Evolutionary conservation across 2,888 invertebrate genomes (phyloP).

Genomic region (Drosophila aldrichi): DNA sequence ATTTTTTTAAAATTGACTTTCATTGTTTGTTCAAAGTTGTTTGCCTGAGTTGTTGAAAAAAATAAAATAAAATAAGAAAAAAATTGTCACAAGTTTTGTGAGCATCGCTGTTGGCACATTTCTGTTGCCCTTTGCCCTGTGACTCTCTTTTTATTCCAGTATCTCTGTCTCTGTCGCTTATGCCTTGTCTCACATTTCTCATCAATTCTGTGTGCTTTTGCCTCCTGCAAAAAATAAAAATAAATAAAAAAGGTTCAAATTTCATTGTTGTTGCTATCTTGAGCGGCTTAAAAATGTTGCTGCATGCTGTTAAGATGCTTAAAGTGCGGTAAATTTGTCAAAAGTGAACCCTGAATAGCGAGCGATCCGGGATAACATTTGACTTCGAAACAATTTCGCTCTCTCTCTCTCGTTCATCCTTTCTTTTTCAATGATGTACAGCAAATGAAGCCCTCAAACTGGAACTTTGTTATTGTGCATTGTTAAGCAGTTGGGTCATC

Average conservation of each 20-base stretch:
- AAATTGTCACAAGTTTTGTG: conserved; percentile 58
- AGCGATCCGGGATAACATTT: conserved; percentile 38
- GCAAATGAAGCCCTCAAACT: conserved; percentile 26
- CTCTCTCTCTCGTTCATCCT: background rate
- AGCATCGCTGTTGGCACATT: conserved; percentile 40
- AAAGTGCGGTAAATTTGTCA: conserved; percentile 60
- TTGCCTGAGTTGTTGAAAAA: conserved; percentile 43
- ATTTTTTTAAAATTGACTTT: conserved; percentile 45
- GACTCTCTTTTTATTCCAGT: background rate
- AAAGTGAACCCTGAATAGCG: conserved; percentile 25
- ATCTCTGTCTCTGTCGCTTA: background rate
- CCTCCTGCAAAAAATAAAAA: background rate
- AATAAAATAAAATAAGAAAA: background rate
- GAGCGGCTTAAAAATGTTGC: conserved; percentile 54
- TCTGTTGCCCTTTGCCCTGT: conserved; percentile 6
- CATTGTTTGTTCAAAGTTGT: conserved; percentile 66
- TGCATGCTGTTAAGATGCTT: conserved; percentile 48
- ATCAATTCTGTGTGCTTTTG: conserved; percentile 37
- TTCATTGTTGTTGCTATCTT: conserved; percentile 54
- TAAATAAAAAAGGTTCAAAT: conserved; percentile 44
- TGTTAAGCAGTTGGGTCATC: conserved; percentile 30
- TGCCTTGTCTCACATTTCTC: conserved; percentile 20
- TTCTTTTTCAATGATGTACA: background rate
- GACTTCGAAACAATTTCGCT: conserved; percentile 11
- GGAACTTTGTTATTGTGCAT: conserved; percentile 25